phyloP scores from a whole-genome alignment of 2,888 invertebrate genomes.

The Aleiodes leptofemur region DNA sequence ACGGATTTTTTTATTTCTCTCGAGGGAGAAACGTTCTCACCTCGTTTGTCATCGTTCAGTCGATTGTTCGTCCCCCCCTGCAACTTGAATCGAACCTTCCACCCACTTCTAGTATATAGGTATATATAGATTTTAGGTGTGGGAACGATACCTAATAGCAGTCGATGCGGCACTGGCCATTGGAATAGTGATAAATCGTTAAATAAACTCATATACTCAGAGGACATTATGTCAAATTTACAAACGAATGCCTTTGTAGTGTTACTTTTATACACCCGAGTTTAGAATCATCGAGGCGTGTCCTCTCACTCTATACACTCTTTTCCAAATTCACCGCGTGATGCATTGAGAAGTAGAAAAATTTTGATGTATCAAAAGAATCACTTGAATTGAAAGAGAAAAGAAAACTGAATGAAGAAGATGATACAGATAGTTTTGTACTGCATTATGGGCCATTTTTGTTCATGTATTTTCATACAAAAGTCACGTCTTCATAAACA shows the following conservation, averaged over 20 bases:
- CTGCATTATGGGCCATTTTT: neutral
- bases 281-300: slow-evolving; percentile 20
- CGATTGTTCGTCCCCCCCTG: slow-evolving; percentile 57
- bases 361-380: slow-evolving; percentile 22
- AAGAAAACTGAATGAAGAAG: slow-evolving; percentile 21
- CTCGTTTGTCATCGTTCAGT: slow-evolving; percentile 71
- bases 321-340: slow-evolving; percentile 6
- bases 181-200: slow-evolving; percentile 69
- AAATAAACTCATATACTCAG: slow-evolving; percentile 67
- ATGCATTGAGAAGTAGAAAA: slow-evolving; percentile 5
- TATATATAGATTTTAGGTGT: slow-evolving; percentile 24
- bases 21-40: slow-evolving; percentile 36
- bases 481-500: slow-evolving; percentile 17
- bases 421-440: slow-evolving; percentile 27
- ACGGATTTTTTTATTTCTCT: slow-evolving; percentile 1
- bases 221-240: slow-evolving; percentile 68
- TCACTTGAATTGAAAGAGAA: slow-evolving; percentile 15
- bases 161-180: slow-evolving; percentile 53
- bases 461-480: slow-evolving; percentile 16
- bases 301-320: neutral
- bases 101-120: neutral
- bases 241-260: slow-evolving; percentile 57
- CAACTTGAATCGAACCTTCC: slow-evolving; percentile 56
- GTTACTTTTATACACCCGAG: neutral
- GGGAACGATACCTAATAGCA: slow-evolving; percentile 61